Conservation (phyloP, 2,797 vertebrate species). For the Dromococcyx pavoninus region DNA sequence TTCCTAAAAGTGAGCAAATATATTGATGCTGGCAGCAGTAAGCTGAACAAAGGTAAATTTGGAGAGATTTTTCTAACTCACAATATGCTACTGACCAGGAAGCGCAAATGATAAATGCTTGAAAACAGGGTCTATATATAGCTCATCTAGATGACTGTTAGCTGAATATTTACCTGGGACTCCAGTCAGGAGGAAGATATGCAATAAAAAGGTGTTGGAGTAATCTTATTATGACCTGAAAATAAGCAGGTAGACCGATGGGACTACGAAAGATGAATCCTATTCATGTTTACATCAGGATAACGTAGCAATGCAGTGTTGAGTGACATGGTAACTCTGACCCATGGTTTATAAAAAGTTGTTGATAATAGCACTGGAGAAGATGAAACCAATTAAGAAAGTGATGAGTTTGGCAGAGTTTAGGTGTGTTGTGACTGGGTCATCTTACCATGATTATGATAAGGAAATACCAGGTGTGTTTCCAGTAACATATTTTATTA, state of each 20-base stretch:
- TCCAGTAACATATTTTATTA: conserved; percentile 35
- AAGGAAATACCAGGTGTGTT: conserved; percentile 18
- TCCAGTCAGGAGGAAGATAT: not conserved
- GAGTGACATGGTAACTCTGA: conserved; percentile 42
- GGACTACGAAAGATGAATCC: not conserved
- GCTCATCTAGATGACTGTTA: not conserved
- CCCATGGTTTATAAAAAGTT: conserved; percentile 16
- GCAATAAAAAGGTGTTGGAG: not conserved
- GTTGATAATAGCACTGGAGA: not conserved
- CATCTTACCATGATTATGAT: not conserved
- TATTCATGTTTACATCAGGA: conserved; percentile 8
- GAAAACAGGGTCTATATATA: not conserved
- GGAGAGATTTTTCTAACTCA: not conserved
- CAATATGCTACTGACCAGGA: not conserved
- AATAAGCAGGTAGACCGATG: not conserved
- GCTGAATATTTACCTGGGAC: not conserved
- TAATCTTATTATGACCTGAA: not conserved
- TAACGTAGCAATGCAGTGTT: not conserved
- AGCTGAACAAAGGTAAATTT: conserved; percentile 33
- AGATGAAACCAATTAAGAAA: conserved; percentile 46
- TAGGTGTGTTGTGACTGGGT: conserved; percentile 27
- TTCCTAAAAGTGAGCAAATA: conserved; percentile 53
- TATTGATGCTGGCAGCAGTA: conserved; percentile 37
- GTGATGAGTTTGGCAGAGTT: conserved; percentile 20
- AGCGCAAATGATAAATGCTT: not conserved